Percentiles rank a stretch among this genome's conserved stretches.
Evolutionary conservation across 2,888 invertebrate genomes (phyloP).

Genomic region (Agriopis aurantiaria): DNA sequence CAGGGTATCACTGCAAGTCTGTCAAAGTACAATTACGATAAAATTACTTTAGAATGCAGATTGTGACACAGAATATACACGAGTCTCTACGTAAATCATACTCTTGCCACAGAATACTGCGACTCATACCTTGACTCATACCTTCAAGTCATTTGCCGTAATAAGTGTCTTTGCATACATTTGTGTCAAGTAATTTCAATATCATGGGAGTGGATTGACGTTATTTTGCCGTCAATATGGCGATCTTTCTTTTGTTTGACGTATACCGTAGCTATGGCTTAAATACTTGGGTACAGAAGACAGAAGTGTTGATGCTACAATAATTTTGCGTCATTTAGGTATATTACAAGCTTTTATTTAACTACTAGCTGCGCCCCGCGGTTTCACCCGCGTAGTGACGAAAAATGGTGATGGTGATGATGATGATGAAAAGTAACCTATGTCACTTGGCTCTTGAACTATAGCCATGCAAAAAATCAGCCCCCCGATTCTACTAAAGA

Average conservation of each 20-base stretch:
- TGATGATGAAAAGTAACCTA: too few relatives aligned
- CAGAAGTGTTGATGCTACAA: too few relatives aligned
- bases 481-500: too few relatives aligned
- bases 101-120: conserved; percentile 6
- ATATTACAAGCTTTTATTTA: too few relatives aligned
- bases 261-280: too few relatives aligned
- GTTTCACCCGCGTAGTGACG: too few relatives aligned
- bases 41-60: conserved; percentile 45
- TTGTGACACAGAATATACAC: conserved; percentile 10
- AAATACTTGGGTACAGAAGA: too few relatives aligned
- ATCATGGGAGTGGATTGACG: conserved; percentile 25
- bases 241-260: conserved; percentile 1
- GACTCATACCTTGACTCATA: conserved; percentile 20
- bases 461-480: too few relatives aligned
- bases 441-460: too few relatives aligned
- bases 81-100: conserved; percentile 11
- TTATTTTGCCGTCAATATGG: conserved; percentile 12
- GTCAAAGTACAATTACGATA: conserved; percentile 46
- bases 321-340: too few relatives aligned
- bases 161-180: conserved; percentile 36
- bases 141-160: conserved; percentile 42
- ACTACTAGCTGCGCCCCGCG: too few relatives aligned
- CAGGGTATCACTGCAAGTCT: conserved; percentile 38
- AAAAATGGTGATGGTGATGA: too few relatives aligned
- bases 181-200: conserved; percentile 34